These are phyloP conservation scores for Hydriomena furcata DNA, from an alignment of 2,888 invertebrate genomes.

Conservation along the genomic window DNA sequence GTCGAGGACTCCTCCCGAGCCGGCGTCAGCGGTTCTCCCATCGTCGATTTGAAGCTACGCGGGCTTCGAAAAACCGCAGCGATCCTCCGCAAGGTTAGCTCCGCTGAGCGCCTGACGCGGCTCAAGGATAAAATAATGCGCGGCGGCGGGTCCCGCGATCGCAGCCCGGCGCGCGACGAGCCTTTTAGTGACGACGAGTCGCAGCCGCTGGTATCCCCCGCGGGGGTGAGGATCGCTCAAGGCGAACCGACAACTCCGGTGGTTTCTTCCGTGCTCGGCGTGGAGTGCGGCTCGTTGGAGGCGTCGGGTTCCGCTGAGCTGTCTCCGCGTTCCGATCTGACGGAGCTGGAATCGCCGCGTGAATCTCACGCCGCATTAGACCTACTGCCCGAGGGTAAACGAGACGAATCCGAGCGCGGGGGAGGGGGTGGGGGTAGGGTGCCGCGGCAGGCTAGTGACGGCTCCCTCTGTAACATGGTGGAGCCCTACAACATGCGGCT, in stretches of 20 bases:
- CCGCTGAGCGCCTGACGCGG: conserved; percentile 66
- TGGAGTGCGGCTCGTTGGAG: conserved; percentile 46
- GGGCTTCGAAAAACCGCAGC: conserved; percentile 65
- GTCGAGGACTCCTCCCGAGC: conserved; percentile 66
- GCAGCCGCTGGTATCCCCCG: conserved; percentile 84
- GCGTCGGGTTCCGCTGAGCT: conserved; percentile 55
- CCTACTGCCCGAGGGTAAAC: conserved; percentile 58
- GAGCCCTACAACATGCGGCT: conserved; percentile 77
- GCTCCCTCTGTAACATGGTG: conserved; percentile 64
- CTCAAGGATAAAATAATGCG: conserved; percentile 68
- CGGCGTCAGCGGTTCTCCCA: conserved; percentile 52
- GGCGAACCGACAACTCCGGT: conserved; percentile 17
- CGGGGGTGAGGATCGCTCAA: conserved; percentile 28
- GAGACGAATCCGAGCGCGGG: conserved; percentile 34
- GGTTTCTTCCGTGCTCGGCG: conserved; percentile 30
- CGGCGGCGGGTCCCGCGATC: conserved; percentile 64
- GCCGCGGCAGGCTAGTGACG: conserved; percentile 49
- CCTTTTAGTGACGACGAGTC: conserved; percentile 86
- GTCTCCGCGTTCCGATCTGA: conserved; percentile 73
- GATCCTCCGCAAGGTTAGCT: conserved; percentile 66
- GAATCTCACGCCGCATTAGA: conserved; percentile 52
- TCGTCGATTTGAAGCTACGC: conserved; percentile 60
- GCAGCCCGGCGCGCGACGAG: conserved; percentile 63
- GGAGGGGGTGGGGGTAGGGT: conserved; percentile 30
- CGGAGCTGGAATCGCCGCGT: conserved; percentile 67